Evolutionary conservation across 2,113 vertebrate genomes (phyloP), one percentile per base, ranked within the genome.

Genomic region (Odontesthes bonariensis): DNA sequence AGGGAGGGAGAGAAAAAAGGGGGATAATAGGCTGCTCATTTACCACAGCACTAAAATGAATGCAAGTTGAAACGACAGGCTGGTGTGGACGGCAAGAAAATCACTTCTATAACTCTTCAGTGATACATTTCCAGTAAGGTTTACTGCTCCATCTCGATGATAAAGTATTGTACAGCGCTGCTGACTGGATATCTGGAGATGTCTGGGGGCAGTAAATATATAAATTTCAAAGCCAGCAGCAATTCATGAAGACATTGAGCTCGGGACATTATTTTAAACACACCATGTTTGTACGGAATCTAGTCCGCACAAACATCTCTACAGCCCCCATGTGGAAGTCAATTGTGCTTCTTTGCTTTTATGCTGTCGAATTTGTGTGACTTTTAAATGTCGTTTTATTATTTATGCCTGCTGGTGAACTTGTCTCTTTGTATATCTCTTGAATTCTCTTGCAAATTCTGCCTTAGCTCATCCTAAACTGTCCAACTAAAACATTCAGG

Each of bases 101-200:
- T n/a, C 42, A 38, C 42, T 46, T 61, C 54, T 57, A 40, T 53
- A 64, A 80, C 31, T 52, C 63, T 66, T 53, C 47, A 35, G 20
- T 49, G 63, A 75, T 69, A 51, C 40, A 65, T 61, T 22, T 60
- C 31, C 51, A n/a, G 51, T 12, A 47, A 61, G 71, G 35, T 82
- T 79, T 80, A 83, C 61, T 57, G 63, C 55, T 73, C 62, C 66
- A 52, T 78, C 16, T 38, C 11, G n/a, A 64, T 86, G 86, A 86
- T 60, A 57, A 63, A 84, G 62, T 55, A 60, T 40, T 32, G 31
- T 4, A 38, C 3, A 16, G 58, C 22, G 82, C 55, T 56, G 64
- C 73, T 81, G 75, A 77, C 71, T 62, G 33, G 75, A 58, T 62
- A 32, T 71, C 44, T 77, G 32, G 1, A 56, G 47, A 60, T 42